Evolutionary conservation across 2,113 vertebrate genomes (phyloP).

Genomic region (Etia nguti): DNA sequence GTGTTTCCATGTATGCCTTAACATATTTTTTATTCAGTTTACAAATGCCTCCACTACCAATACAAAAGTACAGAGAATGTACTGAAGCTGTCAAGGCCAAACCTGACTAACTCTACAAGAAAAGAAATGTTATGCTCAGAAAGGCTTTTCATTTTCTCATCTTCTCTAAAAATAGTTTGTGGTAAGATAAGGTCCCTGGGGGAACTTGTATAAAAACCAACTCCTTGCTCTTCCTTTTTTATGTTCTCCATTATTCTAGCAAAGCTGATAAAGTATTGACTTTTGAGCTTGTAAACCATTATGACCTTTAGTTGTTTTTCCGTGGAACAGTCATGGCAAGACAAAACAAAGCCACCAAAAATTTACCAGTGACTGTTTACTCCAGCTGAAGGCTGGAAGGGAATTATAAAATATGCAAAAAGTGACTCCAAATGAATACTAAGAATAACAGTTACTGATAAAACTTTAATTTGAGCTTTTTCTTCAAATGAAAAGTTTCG

Average conservation of each 20-base stretch:
- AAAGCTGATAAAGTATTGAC: conserved; percentile 42
- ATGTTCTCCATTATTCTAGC: conserved; percentile 30
- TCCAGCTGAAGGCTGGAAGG: neutral
- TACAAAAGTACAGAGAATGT: neutral
- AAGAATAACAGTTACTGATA: neutral
- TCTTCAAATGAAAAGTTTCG: neutral
- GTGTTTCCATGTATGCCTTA: neutral
- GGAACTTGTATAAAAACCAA: conserved; percentile 30
- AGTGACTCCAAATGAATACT: neutral
- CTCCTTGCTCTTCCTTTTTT: conserved; percentile 35
- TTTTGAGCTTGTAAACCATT: conserved; percentile 48
- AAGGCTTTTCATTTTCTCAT: conserved; percentile 35
- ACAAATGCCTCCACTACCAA: neutral
- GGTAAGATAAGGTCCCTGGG: conserved; percentile 38
- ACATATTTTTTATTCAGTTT: neutral
- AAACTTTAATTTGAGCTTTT: neutral
- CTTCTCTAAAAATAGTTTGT: conserved; percentile 24
- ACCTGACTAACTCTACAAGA: neutral
- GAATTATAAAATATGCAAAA: neutral
- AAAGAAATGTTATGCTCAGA: neutral
- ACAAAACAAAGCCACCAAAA: conserved; percentile 11
- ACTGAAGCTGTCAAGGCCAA: neutral
- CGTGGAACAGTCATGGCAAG: neutral
- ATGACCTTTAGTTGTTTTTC: conserved; percentile 54
- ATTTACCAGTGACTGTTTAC: neutral